A percentile compares a stretch with the other conserved stretches of the same genome.
Evolutionary conservation across 1,140 invertebrate genomes (phyloP).

Genomic region (Melipona quadrifasciata): DNA sequence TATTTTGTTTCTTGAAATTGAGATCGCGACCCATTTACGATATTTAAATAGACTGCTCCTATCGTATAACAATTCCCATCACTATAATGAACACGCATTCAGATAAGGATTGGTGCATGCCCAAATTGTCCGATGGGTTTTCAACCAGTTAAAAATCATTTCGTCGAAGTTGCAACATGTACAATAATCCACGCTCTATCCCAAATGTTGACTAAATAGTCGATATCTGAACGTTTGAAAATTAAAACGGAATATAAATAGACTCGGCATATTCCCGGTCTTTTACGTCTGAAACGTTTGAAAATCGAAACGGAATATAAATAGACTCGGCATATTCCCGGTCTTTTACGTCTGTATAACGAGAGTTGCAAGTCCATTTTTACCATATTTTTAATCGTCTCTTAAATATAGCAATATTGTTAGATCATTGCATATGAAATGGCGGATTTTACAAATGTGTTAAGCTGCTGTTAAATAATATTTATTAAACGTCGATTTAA

Average conservation of each 20-base stretch:
- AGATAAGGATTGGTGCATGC: constrained; percentile 69
- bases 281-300: neutral
- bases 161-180: no score
- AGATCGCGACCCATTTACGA: no score
- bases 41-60: no score
- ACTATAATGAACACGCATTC: constrained; percentile 32
- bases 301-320: constrained; percentile 55
- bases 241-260: constrained; percentile 60
- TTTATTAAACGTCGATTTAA: no score
- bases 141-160: no score
- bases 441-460: no score
- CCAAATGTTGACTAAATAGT: neutral
- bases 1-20: no score
- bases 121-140: neutral
- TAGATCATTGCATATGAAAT: no score
- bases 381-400: neutral
- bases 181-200: neutral
- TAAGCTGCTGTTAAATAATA: no score
- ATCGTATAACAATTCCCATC: constrained; percentile 11
- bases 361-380: neutral
- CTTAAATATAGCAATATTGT: no score
- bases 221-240: neutral
- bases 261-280: constrained; percentile 61
- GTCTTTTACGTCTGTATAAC: neutral
- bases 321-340: constrained; percentile 64